Conservation (phyloP, 2,113 vertebrate genomes). For the Apodemus sylvaticus region DNA sequence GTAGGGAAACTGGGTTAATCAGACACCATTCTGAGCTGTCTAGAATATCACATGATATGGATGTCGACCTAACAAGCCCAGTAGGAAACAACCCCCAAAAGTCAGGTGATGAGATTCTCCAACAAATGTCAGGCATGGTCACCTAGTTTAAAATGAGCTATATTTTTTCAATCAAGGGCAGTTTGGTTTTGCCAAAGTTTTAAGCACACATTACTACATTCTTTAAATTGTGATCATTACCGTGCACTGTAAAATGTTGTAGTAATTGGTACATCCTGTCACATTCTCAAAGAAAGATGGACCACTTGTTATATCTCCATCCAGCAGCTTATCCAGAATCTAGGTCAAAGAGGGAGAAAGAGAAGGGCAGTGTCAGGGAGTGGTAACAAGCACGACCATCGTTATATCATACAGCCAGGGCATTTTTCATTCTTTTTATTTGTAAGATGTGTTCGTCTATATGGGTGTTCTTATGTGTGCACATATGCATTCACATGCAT, state of each 20-base stretch:
- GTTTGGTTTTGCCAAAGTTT: slow-evolving; percentile 31
- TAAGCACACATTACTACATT: slow-evolving; percentile 7
- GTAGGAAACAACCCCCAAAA: not conserved
- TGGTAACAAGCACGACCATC: not conserved
- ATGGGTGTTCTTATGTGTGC: not conserved
- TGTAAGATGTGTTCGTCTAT: not conserved
- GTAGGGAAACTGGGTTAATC: not conserved
- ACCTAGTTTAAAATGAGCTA: slow-evolving; percentile 12
- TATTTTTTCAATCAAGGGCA: not conserved
- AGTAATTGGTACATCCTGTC: slow-evolving; percentile 91
- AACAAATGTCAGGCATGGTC: not conserved
- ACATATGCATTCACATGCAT: not conserved
- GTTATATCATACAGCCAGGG: not conserved
- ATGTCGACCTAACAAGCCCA: not conserved
- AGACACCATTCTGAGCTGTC: not conserved
- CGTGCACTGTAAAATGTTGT: slow-evolving; percentile 88
- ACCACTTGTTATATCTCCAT: slow-evolving; percentile 84
- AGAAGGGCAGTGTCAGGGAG: not conserved
- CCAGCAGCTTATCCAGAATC: slow-evolving; percentile 88
- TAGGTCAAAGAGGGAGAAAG: slow-evolving; percentile 72
- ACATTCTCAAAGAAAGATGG: slow-evolving; percentile 89
- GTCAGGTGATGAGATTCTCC: not conserved
- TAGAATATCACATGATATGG: not conserved
- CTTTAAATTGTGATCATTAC: slow-evolving; percentile 75
- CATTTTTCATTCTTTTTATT: not conserved